Conservation (phyloP, 37 sponge, comb jelly and placozoan genomes). For the Tethya wilhelma region DNA sequence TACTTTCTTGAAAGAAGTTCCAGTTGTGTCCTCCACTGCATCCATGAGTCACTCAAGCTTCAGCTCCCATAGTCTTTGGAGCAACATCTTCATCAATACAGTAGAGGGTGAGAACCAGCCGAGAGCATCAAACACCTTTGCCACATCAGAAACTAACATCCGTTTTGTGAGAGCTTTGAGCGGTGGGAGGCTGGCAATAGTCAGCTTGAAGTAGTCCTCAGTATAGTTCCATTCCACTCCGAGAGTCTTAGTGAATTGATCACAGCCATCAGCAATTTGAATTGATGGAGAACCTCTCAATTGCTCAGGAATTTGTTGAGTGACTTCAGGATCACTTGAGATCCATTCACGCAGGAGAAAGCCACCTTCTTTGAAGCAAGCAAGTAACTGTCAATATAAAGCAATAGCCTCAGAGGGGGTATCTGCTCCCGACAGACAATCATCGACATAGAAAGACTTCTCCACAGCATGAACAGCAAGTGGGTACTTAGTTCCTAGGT, state of each 20-base stretch:
- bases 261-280: no score
- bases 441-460: no score
- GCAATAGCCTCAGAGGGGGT: no score
- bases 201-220: slow-evolving; percentile 17
- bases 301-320: no score
- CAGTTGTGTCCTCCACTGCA: slow-evolving; percentile 40
- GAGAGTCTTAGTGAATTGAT: slow-evolving; percentile 47
- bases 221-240: slow-evolving; percentile 30
- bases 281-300: no score
- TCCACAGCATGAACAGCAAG: no score
- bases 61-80: slow-evolving; percentile 29
- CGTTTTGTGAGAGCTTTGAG: slow-evolving; percentile 26
- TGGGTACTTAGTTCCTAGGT: no score
- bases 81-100: slow-evolving; percentile 30
- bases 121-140: slow-evolving; percentile 37
- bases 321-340: no score
- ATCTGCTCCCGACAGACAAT: no score
- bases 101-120: slow-evolving; percentile 43
- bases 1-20: not conserved
- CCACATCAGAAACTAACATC: slow-evolving; percentile 27
- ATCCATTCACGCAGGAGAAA: no score
- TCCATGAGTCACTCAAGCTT: slow-evolving; percentile 19
- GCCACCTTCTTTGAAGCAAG: no score
- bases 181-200: slow-evolving; percentile 3
- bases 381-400: no score